These are phyloP conservation scores for Notolabrus celidotus DNA, from an alignment of 2,797 vertebrate species.

Conservation along the genomic window DNA sequence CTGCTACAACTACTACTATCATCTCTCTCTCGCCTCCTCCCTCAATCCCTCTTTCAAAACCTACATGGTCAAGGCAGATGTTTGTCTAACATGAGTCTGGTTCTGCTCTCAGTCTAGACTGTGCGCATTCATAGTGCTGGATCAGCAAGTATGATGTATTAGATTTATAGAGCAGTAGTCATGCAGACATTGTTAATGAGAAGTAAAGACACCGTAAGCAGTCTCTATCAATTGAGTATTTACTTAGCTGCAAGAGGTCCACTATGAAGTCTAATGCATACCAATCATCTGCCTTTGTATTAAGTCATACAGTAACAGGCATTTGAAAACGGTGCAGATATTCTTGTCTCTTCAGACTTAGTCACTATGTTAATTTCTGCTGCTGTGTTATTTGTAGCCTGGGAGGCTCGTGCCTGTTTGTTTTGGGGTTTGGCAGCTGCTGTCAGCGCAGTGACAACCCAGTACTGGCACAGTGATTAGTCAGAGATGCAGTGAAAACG, in stretches of 20 bases:
- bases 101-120: no score
- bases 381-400: conserved; percentile 44
- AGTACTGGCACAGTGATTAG: conserved; percentile 50
- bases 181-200: not conserved
- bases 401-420: conserved; percentile 51
- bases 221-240: not conserved
- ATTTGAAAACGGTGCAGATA: conserved; percentile 16
- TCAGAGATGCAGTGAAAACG: conserved; percentile 55
- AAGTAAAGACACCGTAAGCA: not conserved
- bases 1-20: no score
- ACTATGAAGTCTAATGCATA: not conserved
- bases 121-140: no score
- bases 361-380: conserved; percentile 39
- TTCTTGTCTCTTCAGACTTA: conserved; percentile 20
- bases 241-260: not conserved
- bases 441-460: conserved; percentile 56
- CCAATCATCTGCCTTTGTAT: not conserved
- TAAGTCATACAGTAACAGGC: not conserved
- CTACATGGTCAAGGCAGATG: no score
- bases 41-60: no score
- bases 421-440: conserved; percentile 62
- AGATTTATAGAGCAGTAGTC: not conserved
- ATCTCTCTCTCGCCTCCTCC: no score
- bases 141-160: not conserved
- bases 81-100: no score